Conservation (phyloP, 2,113 vertebrate species). For the Periophthalmodon schlosseri region DNA sequence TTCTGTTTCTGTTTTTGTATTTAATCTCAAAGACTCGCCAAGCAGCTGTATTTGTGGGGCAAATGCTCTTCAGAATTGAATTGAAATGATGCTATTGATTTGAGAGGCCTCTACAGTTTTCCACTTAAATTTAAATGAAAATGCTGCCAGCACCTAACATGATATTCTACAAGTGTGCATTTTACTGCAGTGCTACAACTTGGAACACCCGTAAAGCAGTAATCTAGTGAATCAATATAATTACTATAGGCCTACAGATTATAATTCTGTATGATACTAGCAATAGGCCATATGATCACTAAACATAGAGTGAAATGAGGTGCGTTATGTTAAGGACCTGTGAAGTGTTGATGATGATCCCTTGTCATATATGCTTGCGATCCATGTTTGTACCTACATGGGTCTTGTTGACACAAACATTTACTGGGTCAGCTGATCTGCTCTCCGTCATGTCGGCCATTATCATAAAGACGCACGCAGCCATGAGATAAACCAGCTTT, state of each 20-base stretch:
- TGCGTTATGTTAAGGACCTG: no score
- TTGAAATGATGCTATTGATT: no score
- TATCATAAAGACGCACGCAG: constrained; percentile 55
- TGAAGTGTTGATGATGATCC: neutral
- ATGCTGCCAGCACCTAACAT: no score
- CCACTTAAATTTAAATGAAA: no score
- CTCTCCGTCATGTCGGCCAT: constrained; percentile 44
- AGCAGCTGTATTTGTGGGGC: no score
- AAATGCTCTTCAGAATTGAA: no score
- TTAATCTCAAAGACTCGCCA: no score
- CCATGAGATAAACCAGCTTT: constrained; percentile 62
- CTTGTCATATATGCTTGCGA: constrained; percentile 4
- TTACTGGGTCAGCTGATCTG: constrained; percentile 54
- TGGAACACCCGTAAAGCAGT: neutral
- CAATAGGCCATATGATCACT: neutral
- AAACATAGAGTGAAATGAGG: neutral
- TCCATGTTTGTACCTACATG: constrained; percentile 27
- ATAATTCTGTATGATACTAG: neutral
- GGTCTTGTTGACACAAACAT: constrained; percentile 46
- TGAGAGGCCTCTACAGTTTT: no score
- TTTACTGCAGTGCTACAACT: neutral
- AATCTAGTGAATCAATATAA: neutral
- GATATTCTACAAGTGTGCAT: no score
- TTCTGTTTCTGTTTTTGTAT: no score
- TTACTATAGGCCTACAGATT: neutral